These are phyloP conservation scores for Sebastolobus altivelis DNA, from an alignment of 2,797 vertebrate genomes.

Conservation along the genomic window DNA sequence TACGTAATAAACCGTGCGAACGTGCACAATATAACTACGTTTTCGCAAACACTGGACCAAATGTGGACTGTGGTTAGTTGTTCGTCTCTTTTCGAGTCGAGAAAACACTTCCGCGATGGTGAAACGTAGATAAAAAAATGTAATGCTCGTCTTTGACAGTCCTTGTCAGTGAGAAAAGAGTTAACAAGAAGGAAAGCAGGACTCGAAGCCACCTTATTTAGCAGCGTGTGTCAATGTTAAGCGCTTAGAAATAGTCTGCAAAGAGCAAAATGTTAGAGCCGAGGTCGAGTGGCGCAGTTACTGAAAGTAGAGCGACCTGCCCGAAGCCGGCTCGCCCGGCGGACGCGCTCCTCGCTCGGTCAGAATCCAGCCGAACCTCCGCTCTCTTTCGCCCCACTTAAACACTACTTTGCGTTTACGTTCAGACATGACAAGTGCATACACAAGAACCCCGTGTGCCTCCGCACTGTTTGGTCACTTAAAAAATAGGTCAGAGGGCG, in stretches of 20 bases:
- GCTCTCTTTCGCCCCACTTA: slow-evolving; percentile 66
- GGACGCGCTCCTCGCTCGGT: slow-evolving; percentile 79
- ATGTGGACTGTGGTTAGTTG: slow-evolving; percentile 46
- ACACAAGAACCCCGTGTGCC: neutral
- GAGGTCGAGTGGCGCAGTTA: slow-evolving; percentile 85
- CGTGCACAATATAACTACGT: slow-evolving; percentile 3
- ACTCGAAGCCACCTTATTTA: neutral
- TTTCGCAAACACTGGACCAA: slow-evolving; percentile 21
- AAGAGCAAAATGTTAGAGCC: slow-evolving; percentile 59
- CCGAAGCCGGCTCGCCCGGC: slow-evolving; percentile 70
- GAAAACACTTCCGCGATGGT: slow-evolving; percentile 83
- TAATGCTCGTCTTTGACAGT: slow-evolving; percentile 58
- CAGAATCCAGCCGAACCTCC: slow-evolving; percentile 57
- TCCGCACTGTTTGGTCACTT: slow-evolving; percentile 33
- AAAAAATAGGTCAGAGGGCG: slow-evolving; percentile 71
- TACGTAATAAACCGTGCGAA: neutral
- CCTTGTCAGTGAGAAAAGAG: slow-evolving; percentile 46
- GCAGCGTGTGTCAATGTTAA: slow-evolving; percentile 1
- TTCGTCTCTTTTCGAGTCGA: slow-evolving; percentile 53
- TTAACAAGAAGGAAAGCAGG: slow-evolving; percentile 35
- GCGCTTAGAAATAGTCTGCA: slow-evolving; percentile 31
- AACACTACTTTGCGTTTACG: slow-evolving; percentile 67
- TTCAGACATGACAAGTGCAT: slow-evolving; percentile 65
- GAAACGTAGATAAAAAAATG: slow-evolving; percentile 61
- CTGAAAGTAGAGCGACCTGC: slow-evolving; percentile 65